Conservation (phyloP, 2,888 invertebrate species). For the Rutpela maculata region DNA sequence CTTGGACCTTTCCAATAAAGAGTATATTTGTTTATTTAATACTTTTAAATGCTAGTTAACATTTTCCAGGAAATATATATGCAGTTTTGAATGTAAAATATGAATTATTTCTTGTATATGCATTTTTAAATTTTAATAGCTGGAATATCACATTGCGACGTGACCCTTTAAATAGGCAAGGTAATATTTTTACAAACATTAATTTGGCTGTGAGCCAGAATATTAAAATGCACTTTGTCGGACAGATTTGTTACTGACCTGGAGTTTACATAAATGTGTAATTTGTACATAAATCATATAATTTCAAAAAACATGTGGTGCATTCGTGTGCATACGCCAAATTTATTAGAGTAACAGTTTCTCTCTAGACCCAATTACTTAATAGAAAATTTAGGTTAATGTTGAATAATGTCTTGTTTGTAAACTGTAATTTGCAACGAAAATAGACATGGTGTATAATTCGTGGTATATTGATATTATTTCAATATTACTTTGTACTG, state of each 20-base stretch:
- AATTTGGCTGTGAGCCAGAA: slow-evolving; percentile 1
- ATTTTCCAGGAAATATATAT: neutral
- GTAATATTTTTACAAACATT: neutral
- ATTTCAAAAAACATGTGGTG: neutral
- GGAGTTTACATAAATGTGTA: neutral
- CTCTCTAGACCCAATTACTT: neutral
- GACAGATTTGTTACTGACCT: neutral
- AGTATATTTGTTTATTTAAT: no score
- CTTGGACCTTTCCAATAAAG: no score
- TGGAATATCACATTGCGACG: neutral
- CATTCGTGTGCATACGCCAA: neutral
- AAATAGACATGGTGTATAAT: no score
- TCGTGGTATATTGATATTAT: no score
- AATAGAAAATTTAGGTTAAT: neutral
- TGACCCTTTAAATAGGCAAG: neutral
- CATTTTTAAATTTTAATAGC: neutral
- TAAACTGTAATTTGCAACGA: neutral
- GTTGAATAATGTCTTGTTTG: neutral
- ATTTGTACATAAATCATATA: neutral
- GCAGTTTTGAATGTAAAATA: neutral
- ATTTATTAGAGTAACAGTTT: neutral
- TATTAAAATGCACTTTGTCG: neutral
- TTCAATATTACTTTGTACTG: no score
- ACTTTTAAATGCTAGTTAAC: neutral
- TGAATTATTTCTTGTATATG: neutral